Evolutionary conservation across 2,888 invertebrate species (phyloP).

Genomic region (Pyralis farinalis): DNA sequence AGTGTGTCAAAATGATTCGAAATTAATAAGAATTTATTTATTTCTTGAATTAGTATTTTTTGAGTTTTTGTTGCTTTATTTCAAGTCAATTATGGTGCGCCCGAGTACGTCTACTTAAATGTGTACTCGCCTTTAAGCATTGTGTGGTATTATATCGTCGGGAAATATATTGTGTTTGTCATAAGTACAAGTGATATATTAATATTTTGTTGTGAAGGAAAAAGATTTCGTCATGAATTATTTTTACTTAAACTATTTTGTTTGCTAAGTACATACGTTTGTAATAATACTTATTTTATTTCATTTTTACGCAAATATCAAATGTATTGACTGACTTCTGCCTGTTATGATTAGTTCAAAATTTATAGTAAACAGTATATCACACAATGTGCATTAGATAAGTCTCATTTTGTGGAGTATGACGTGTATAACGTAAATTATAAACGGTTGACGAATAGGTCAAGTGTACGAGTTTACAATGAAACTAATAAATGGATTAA

Average conservation of each 20-base stretch:
- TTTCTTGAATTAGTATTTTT: conserved; percentile 22
- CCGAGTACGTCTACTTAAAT: conserved; percentile 47
- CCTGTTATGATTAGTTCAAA: too few relatives aligned
- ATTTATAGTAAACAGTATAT: conserved; percentile 5
- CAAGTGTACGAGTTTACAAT: conserved; percentile 78
- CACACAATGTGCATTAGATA: conserved; percentile 39
- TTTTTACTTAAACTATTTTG: too few relatives aligned
- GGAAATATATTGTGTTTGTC: too few relatives aligned
- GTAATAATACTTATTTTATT: too few relatives aligned
- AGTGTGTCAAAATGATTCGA: conserved; percentile 6
- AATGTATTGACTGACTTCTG: too few relatives aligned
- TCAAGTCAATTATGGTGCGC: conserved; percentile 77
- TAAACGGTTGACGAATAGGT: conserved; percentile 73
- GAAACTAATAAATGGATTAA: conserved; percentile 74
- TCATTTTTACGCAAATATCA: neutral
- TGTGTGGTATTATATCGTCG: conserved; percentile 37
- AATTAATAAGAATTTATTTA: conserved; percentile 26
- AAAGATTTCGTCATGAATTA: too few relatives aligned
- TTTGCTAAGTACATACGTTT: too few relatives aligned
- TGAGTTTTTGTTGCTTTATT: conserved; percentile 41
- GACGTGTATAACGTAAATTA: conserved; percentile 62
- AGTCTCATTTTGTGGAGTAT: conserved; percentile 49
- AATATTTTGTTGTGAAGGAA: too few relatives aligned
- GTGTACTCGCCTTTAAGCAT: conserved; percentile 21
- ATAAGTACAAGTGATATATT: too few relatives aligned